Evolutionary conservation across 2,888 invertebrate species (phyloP), one percentile per base, ranked within the genome.

Genomic region (Andrena haemorrhoa): DNA sequence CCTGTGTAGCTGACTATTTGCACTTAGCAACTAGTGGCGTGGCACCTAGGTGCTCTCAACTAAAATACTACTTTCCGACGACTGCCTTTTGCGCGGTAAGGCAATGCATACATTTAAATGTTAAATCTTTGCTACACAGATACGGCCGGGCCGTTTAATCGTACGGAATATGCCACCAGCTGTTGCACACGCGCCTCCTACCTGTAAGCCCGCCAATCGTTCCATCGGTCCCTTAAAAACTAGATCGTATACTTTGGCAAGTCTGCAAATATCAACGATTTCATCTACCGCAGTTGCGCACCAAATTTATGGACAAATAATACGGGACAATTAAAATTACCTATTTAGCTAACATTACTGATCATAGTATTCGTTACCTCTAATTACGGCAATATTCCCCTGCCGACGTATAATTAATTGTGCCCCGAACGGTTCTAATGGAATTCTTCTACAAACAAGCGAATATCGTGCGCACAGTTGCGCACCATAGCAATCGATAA

Each of bases 11-110:
- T 85, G 91, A 91, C 90, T 91, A 92, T 92, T 91, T 92, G 91
- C 91, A 91, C 89, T 90, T 89, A 89, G 90, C 91, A 91, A 91
- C 91, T 91, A 90, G 90, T 91, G 90, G 90, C 88, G 86, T 88
- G 90, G 87, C 87, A 85, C 88, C 89, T 88, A 90, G 89, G 88
- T 90, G 89, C 89, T 87, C 90, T 89, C 90, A 85, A 90, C 88
- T 89, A 86, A 89, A 86, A 88, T 87, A 87, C 88, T 74, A 75
- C 82, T 76, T 83, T 73, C 78, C 80, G 75, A 66, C 84, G 83
- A 82, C 86, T 82, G 85, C 73, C 85, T 80, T 89, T 89, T 87
- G 71, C 80, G 77, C 61, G 76, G 68, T 56, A 33, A 58, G 58
- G 71, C 79, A 78, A 87, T 75, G 79, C 82, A 76, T 77, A 79